Evolutionary conservation across 2,888 invertebrate species (phyloP).

Genomic region (Siphonodentalium dalli): DNA sequence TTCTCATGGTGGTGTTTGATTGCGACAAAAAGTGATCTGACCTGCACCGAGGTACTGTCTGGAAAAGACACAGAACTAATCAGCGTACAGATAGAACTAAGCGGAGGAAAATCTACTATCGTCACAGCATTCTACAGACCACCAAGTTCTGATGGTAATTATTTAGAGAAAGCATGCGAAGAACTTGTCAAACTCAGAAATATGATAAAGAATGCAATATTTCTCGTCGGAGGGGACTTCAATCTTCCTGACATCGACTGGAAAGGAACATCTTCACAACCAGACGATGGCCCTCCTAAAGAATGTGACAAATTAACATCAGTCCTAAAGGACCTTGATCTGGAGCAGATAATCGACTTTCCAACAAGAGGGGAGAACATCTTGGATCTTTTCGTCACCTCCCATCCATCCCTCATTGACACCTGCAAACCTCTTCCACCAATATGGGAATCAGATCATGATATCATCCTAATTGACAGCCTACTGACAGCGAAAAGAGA

Average conservation of each 20-base stretch:
- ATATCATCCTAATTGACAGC: conserved; percentile 2
- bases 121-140: conserved; percentile 1
- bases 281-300: not conserved
- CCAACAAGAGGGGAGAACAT: conserved; percentile 14
- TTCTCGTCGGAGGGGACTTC: conserved; percentile 7
- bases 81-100: not conserved
- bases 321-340: not conserved
- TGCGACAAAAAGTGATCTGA: not conserved
- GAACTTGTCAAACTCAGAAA: not conserved
- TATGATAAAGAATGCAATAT: not conserved
- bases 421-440: conserved; percentile 5
- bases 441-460: conserved; percentile 6
- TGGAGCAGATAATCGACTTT: conserved; percentile 9
- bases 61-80: not conserved
- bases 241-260: conserved; percentile 12
- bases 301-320: not conserved
- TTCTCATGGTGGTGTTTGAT: conserved; percentile 1
- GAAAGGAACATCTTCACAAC: not conserved
- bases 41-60: not conserved
- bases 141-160: not conserved
- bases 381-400: conserved; percentile 9
- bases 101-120: not conserved
- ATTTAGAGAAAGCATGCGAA: too few species aligned
- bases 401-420: not conserved
- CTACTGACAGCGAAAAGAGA: not conserved